Percentiles rank a stretch among this genome's conserved stretches.
phyloP scores from a whole-genome alignment of 2,113 vertebrate genomes.

The Tamias sibiricus region DNA sequence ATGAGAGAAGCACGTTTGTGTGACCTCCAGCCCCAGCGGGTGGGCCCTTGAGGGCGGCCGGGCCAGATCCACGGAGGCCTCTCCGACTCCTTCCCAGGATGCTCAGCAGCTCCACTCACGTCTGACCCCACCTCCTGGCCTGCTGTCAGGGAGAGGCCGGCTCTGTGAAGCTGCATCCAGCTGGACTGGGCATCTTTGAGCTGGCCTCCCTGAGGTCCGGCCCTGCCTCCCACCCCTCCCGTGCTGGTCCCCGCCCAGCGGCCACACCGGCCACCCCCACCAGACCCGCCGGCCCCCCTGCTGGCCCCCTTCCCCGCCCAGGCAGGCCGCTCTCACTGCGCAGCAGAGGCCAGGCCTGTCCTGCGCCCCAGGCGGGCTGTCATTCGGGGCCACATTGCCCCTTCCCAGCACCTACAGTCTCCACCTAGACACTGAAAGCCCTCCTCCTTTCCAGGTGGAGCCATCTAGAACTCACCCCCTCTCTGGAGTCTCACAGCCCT shows the following conservation, averaged over 20 bases:
- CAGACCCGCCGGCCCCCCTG: too few relatives aligned
- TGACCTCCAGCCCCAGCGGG: rapidly evolving
- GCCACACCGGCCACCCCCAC: not conserved
- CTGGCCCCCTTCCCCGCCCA: not conserved
- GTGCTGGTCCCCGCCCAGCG: too few relatives aligned
- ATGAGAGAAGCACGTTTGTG: not conserved
- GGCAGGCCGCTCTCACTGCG: rapidly evolving
- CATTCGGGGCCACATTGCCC: not conserved
- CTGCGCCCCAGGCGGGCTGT: not conserved
- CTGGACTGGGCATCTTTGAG: rapidly evolving
- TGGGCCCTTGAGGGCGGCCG: rapidly evolving
- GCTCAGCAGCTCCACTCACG: too few relatives aligned
- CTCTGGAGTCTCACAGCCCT: not conserved
- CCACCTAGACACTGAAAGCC: too few relatives aligned
- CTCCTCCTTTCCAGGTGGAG: not conserved
- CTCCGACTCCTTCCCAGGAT: not conserved
- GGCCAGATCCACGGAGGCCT: not conserved
- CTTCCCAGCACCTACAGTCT: not conserved
- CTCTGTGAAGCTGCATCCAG: not conserved
- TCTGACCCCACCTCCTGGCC: not conserved
- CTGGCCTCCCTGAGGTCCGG: not conserved
- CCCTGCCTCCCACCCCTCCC: rapidly evolving
- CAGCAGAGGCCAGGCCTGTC: not conserved
- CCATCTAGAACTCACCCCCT: not conserved
- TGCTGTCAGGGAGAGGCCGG: rapidly evolving